phyloP scores from a whole-genome alignment of 2,113 vertebrate species.

The Tachysurus fulvidraco region DNA sequence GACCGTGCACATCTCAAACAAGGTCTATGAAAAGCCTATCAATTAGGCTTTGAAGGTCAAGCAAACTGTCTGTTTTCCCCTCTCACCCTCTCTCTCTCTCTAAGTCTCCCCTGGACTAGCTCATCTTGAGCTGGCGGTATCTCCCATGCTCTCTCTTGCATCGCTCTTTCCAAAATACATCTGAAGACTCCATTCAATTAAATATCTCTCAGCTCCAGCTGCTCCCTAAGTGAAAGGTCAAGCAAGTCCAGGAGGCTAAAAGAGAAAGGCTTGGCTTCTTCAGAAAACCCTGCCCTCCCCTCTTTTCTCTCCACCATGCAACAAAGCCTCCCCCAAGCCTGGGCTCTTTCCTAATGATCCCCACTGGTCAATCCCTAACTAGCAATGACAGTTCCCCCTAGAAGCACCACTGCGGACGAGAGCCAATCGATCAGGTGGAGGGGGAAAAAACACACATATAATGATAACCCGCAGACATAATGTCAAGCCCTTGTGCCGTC shows the following conservation, averaged over 20 bases:
- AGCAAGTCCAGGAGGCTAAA: conserved; percentile 82
- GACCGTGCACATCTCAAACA: conserved; percentile 72
- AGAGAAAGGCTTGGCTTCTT: conserved; percentile 77
- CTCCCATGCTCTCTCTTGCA: conserved; percentile 55
- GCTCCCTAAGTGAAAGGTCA: conserved; percentile 97
- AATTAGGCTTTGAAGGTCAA: conserved; percentile 94
- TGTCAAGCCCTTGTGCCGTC: conserved; percentile 78
- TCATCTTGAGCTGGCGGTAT: conserved; percentile 72
- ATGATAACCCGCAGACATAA: conserved; percentile 94
- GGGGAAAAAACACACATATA: conserved; percentile 76
- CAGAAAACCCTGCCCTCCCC: conserved; percentile 59
- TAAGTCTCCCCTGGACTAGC: conserved; percentile 61
- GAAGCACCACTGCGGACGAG: conserved; percentile 83
- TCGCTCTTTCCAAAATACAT: conserved; percentile 80
- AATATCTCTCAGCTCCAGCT: conserved; percentile 90
- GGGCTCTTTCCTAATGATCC: conserved; percentile 85
- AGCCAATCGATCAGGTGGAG: conserved; percentile 84
- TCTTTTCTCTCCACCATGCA: conserved; percentile 54
- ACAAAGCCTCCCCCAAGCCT: conserved; percentile 72
- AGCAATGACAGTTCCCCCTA: conserved; percentile 86
- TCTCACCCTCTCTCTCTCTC: conserved; percentile 55
- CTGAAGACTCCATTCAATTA: conserved; percentile 94
- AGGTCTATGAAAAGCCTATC: conserved; percentile 79
- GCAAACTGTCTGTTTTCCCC: conserved; percentile 60
- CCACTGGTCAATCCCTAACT: conserved; percentile 89